A percentile compares a stretch with the other conserved stretches of the same genome.
phyloP scores from a whole-genome alignment of 2,113 vertebrate genomes.

The Phalacrocorax carbo region DNA sequence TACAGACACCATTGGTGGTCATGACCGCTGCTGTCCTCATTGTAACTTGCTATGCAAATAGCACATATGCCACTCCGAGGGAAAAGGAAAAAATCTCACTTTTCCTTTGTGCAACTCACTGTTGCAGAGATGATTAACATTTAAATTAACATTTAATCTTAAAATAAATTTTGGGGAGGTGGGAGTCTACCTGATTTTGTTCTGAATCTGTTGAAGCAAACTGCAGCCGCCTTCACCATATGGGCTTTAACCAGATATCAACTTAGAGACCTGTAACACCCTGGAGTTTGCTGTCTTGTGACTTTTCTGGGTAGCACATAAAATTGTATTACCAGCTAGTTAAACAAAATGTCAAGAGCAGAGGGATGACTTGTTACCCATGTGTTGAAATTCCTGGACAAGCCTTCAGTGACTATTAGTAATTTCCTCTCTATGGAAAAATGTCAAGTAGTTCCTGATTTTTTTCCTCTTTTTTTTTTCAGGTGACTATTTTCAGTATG shows the following conservation, averaged over 20 bases:
- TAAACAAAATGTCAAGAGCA: not conserved
- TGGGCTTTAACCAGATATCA: not conserved
- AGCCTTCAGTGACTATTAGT: not conserved
- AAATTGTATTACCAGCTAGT: not conserved
- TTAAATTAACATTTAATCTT: not conserved
- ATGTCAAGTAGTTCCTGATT: not conserved
- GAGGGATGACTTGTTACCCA: not conserved
- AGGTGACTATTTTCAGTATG: not conserved
- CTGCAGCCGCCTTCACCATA: not conserved
- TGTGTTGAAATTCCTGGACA: not conserved
- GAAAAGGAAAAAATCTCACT: not conserved
- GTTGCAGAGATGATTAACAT: not conserved
- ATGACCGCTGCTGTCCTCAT: not conserved
- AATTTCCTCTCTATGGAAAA: not conserved
- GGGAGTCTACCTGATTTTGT: not conserved
- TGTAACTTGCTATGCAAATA: not conserved
- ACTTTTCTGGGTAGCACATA: not conserved
- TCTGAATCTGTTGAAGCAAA: not conserved
- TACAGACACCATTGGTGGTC: not conserved
- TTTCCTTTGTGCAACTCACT: not conserved
- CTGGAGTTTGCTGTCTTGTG: not conserved
- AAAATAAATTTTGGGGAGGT: not conserved
- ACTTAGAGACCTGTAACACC: not conserved
- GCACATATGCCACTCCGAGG: not conserved
- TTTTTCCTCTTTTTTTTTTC: not conserved